Evolutionary conservation across 2,113 vertebrate species (phyloP), one percentile per base, ranked within the genome.

Genomic region (Spea bombifrons): DNA sequence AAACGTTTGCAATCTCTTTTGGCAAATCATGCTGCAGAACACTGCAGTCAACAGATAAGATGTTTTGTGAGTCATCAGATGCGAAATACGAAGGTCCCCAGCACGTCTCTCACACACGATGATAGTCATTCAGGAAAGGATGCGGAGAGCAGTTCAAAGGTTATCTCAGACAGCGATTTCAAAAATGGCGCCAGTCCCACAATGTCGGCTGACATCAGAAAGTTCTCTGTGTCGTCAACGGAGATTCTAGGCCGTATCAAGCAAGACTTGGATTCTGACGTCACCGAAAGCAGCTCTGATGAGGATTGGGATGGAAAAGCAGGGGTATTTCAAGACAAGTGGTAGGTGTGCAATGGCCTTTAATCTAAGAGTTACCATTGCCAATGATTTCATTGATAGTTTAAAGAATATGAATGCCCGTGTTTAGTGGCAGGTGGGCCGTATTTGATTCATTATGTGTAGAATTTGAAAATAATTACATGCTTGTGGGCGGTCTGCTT

Each of bases 271-370:
- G 97, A 97, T 88, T 98, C 96, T 0, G 96, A 99, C 72, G 95
- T 91, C 78, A 98, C 97, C 0, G 94, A 90, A 68, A 95, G 94
- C 94, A 96, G 96, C 89, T 97, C 96, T 76, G 96, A 97, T 72
- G 95, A 97, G 6, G 97, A 97, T 66, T 84, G 83, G 81, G 86
- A 89, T 83, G 87, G 83, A 15, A 83, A 71, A 75, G 30, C 86
- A 83, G 68, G 81, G 83, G 88, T 83, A 82, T 77, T 83, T 77
- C 55, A 85, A 81, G 78, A 90, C 84, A 82, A 67, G 12, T 16
- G 87, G 96, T 97, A 91, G 96, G 96, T 96, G 50, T 53, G 50
- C 50, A 53, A 10, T 8, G 50, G 50, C 10, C 10, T 59, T 13
- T 59, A 9, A 8, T 8, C 10, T 9, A 59, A 59, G 50, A 52